Percentiles rank a stretch among this genome's conserved stretches.
Conservation (phyloP, 2,113 vertebrate genomes). For the Cygnus buccinator region DNA sequence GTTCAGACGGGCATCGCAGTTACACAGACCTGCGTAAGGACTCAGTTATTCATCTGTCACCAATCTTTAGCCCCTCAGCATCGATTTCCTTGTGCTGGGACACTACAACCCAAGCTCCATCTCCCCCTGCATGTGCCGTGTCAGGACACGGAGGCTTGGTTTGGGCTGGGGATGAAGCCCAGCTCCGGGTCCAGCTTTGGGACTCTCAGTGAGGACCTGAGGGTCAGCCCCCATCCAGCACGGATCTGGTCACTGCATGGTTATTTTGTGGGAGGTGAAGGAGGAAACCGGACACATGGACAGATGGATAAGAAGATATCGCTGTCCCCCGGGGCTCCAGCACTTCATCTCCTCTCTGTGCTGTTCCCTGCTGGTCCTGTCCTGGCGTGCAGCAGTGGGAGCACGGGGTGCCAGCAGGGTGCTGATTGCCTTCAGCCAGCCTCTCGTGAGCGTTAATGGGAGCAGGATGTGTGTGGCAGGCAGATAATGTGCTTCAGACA, state of each 20-base stretch:
- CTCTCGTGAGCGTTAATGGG: neutral
- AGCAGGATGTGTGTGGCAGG: conserved; percentile 27
- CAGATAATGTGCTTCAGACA: conserved; percentile 33
- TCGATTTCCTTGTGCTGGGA: neutral
- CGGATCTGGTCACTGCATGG: neutral
- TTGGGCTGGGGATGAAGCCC: neutral
- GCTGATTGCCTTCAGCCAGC: neutral
- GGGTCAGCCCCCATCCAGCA: neutral
- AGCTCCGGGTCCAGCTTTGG: neutral
- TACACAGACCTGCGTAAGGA: neutral
- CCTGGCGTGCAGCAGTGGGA: fast-evolving
- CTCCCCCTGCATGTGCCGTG: no score
- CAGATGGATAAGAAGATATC: neutral
- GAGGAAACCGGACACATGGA: neutral
- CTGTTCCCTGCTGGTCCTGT: neutral
- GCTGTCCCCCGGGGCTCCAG: neutral
- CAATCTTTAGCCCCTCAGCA: neutral
- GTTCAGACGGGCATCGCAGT: neutral
- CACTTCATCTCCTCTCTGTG: neutral
- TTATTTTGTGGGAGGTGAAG: neutral
- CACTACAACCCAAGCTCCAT: neutral
- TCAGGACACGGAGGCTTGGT: neutral
- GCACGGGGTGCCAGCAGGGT: neutral
- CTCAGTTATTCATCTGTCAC: neutral
- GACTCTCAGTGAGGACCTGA: neutral